Percentiles rank a stretch among this genome's conserved stretches.
Evolutionary conservation across 1,140 invertebrate genomes (phyloP).

Genomic region (Eumaeus atala): DNA sequence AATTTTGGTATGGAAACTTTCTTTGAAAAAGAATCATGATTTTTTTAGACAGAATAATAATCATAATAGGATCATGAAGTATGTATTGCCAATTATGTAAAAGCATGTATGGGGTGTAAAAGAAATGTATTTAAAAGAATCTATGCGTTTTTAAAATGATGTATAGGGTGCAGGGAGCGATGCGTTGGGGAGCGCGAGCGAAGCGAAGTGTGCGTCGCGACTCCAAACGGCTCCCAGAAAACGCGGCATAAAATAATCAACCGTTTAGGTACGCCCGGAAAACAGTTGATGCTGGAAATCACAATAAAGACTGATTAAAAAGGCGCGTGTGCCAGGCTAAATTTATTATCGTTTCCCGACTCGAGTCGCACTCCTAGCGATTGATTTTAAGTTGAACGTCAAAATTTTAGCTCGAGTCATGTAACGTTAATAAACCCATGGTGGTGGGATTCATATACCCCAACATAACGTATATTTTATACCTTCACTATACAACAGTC

Average conservation of each 20-base stretch:
- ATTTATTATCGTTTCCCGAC: constrained; percentile 21
- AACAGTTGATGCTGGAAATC: constrained; percentile 85
- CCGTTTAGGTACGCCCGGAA: constrained; percentile 78
- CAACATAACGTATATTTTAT: too few species aligned
- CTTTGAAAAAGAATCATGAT: too few species aligned
- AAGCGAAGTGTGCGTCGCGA: constrained; percentile 17
- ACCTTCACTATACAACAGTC: constrained; percentile 23
- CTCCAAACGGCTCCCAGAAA: constrained; percentile 20
- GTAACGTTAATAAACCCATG: constrained; percentile 19
- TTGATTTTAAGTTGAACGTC: background rate
- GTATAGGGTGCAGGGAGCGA: constrained; percentile 25
- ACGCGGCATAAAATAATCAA: constrained; percentile 21
- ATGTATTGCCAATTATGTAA: constrained; percentile 1
- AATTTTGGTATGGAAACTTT: too few species aligned
- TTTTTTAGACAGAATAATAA: too few species aligned
- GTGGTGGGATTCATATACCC: constrained; percentile 22
- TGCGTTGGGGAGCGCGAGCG: constrained; percentile 19
- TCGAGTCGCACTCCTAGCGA: constrained; percentile 4
- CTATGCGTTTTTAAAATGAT: constrained; percentile 13
- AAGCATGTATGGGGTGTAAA: constrained; percentile 2
- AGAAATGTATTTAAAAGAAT: background rate
- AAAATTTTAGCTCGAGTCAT: constrained; percentile 12
- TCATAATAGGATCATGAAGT: background rate
- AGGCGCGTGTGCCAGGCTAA: constrained; percentile 27
- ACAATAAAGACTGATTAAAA: constrained; percentile 58